These are phyloP conservation scores for Piscicola geometra DNA, from an alignment of 2,888 invertebrate species.

Conservation along the genomic window DNA sequence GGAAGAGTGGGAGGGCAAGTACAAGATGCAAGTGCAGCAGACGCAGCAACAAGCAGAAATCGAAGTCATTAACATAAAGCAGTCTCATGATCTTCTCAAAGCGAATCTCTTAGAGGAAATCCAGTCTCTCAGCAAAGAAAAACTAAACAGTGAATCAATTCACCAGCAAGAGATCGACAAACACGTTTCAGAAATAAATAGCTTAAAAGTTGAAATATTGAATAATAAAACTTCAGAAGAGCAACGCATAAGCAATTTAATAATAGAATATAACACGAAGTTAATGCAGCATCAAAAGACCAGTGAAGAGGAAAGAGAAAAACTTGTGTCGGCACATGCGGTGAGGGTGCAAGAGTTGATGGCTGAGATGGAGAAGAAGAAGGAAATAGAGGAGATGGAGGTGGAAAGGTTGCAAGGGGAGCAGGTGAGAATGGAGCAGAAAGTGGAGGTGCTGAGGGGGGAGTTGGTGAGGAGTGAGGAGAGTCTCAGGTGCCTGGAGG, in stretches of 20 bases:
- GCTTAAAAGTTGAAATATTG: not conserved
- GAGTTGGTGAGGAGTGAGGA: conserved; percentile 31
- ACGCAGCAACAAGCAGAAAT: not conserved
- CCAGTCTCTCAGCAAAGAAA: not conserved
- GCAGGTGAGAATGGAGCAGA: not conserved
- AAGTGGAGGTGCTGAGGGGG: conserved; percentile 25
- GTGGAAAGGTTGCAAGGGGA: not conserved
- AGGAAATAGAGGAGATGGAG: not conserved
- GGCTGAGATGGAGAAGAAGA: conserved; percentile 14
- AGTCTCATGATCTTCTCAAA: not conserved
- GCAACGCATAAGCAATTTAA: not conserved
- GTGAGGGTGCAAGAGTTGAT: conserved; percentile 11
- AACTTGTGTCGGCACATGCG: not conserved
- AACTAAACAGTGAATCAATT: not conserved
- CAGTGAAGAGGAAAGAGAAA: not conserved
- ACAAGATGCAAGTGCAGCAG: not conserved
- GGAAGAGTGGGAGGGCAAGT: not conserved
- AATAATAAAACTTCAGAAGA: not conserved
- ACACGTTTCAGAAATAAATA: not conserved
- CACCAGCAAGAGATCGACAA: not conserved
- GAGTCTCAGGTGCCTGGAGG: not conserved
- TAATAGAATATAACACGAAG: not conserved
- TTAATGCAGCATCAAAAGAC: not conserved
- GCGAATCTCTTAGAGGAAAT: not conserved
- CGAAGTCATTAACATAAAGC: not conserved